Base-by-base conservation (phyloP, 2,113 vertebrate species). In the Craseonycteris thonglongyai region DNA sequence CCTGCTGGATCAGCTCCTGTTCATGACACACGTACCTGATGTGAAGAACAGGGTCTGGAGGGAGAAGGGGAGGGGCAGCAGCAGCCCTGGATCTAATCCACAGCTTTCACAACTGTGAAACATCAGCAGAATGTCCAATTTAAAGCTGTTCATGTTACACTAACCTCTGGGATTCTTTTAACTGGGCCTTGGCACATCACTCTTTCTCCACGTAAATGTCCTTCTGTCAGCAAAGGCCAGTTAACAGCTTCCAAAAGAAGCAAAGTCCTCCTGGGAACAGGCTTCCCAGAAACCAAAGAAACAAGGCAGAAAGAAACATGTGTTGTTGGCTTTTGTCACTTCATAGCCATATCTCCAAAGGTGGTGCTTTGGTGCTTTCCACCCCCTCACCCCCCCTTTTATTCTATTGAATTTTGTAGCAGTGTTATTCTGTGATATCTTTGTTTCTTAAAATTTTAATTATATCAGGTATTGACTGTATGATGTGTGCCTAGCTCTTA, bases 171-270 rank as follows among this genome's bases (percentile, higher is more conserved):
- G 84, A 96, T 95, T 92, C 94, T 95, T 94, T 96, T 94, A 93
- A 93, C 94, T 95, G 91, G 96, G 61, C 90, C 84, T 92, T 95
- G 92, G 66, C 71, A 79, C 45, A 30, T 96, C 94, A 84, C 74
- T 97, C 90, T 96, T 95, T 91, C 5, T 19, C 80, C 96, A 95
- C 89, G 28, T 95, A 94, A 96, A 94, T 97, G 96, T 96, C 92
- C 91, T 95, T 97, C 96, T 97, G 96, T 97, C 96, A 97, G 90
- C 93, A 95, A 96, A 96, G 90, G 59, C 92, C 78, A 92, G 93
- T 97, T 97, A 97, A 94, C 82, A 90, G 94, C 96, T 97, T 97
- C 92, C 89, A 51, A 95, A 95, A 95, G 94, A 91, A 80, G 75
- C 65, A 83, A 74, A 88, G 69, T 81, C 68, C 94, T 97, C 91